Base-by-base conservation (phyloP, 1,140 invertebrate species). In the Bombus terrestris region DNA sequence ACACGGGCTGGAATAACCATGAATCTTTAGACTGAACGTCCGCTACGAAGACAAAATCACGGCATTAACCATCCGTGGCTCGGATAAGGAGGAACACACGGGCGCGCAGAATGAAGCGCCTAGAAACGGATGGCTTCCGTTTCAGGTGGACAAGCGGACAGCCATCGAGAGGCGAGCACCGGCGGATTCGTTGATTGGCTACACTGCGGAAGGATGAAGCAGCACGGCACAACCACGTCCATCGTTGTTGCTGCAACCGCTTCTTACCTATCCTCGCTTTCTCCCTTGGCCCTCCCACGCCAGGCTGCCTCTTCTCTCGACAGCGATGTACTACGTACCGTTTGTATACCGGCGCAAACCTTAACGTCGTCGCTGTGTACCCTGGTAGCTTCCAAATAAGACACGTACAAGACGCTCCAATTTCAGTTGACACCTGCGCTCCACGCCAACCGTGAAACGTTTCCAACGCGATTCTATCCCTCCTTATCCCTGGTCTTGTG, bases 401-500 rank as follows among this genome's bases (percentile, higher is more conserved):
- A 93, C 92, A 94, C 93, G 93, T 93, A 94, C 92, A 93, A 94
- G 92, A 93, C 91, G 93, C 93, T 93, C 93, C 93, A 94, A 94
- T 93, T 94, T 94, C 93, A 92, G 88, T 93, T 92, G 93, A 93
- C 93, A 94, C 93, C 93, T 94, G 93, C 93, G 93, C 90, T 94
- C 93, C 92, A 90, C 93, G 89, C 86, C 80, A 66, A 57, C 79
- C 86, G 39, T 91, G 81, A 82, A 77, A 87, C 86, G 59, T 81
- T 86, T 82, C 86, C 86, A 1, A 6, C 68, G 41, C 15, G 39
- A 10, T 62, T 62, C 59, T n/a, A 62, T 62, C 28, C 59, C 59
- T n/a, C 59, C 4, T 62, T 53, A 53, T 53, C 47, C 47, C 47
- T 53, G 47, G 18, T 22, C 6, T 53, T 2, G 47, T 22, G 47